Conservation (phyloP, 2,888 invertebrate genomes). For the Athalia circularis region DNA sequence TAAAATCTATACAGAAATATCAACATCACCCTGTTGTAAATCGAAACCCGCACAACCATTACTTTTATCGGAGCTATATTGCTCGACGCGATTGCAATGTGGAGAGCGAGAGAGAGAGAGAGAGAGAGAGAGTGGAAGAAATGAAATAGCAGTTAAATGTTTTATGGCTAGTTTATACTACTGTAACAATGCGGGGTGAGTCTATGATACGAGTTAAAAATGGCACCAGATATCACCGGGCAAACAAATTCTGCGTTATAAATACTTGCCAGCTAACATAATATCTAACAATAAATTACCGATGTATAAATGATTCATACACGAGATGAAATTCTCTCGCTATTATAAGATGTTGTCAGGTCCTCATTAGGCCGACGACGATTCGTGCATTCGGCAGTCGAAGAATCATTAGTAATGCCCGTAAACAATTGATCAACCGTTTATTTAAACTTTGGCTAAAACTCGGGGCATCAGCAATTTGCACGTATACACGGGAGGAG, state of each 20-base stretch:
- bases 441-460: slow-evolving; percentile 28
- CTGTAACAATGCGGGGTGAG: slow-evolving; percentile 20
- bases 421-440: slow-evolving; percentile 6
- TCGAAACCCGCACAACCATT: slow-evolving; percentile 30
- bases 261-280: too few species aligned
- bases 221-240: slow-evolving; percentile 7
- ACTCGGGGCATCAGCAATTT: background rate
- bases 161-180: slow-evolving; percentile 25
- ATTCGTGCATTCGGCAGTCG: slow-evolving; percentile 2
- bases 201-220: background rate
- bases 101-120: too few species aligned
- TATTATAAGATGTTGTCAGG: background rate
- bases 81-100: slow-evolving; percentile 23
- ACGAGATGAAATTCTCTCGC: too few species aligned
- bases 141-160: slow-evolving; percentile 34
- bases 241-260: too few species aligned
- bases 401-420: background rate
- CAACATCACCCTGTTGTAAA: slow-evolving; percentile 23
- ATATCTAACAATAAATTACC: too few species aligned
- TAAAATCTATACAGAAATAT: slow-evolving; percentile 15
- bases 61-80: slow-evolving; percentile 29
- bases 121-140: background rate
- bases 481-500: background rate
- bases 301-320: too few species aligned
- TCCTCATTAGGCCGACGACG: background rate